Evolutionary conservation across 2,888 invertebrate genomes (phyloP).

Genomic region (Amiota mariae): DNA sequence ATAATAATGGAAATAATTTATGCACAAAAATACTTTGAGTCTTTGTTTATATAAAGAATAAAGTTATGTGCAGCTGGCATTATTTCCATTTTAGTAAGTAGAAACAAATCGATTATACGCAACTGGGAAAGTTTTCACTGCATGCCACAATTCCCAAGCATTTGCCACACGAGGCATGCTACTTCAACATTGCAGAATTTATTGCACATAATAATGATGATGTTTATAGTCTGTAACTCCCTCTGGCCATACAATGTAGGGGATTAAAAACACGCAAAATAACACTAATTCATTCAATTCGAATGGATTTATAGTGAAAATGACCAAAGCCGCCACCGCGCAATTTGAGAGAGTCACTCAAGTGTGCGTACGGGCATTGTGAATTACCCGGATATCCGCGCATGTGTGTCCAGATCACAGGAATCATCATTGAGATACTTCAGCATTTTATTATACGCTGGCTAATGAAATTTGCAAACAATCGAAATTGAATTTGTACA

Average conservation of each 20-base stretch:
- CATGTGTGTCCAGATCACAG: slow-evolving; percentile 48
- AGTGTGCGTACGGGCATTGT: slow-evolving; percentile 44
- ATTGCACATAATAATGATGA: slow-evolving; percentile 47
- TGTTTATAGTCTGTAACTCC: slow-evolving; percentile 55
- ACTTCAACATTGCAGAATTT: slow-evolving; percentile 54
- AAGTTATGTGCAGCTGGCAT: too few relatives aligned
- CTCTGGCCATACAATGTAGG: slow-evolving; percentile 54
- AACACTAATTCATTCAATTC: slow-evolving; percentile 18
- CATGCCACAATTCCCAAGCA: slow-evolving; percentile 4
- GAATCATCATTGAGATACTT: slow-evolving; percentile 8
- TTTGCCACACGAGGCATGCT: slow-evolving; percentile 54
- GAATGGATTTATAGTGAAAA: not conserved
- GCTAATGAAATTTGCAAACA: slow-evolving; percentile 62
- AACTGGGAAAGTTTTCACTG: slow-evolving; percentile 26
- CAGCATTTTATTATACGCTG: slow-evolving; percentile 7
- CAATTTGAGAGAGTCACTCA: slow-evolving; percentile 40
- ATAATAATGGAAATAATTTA: too few relatives aligned
- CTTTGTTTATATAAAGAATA: too few relatives aligned
- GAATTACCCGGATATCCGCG: slow-evolving; percentile 61
- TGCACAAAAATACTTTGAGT: too few relatives aligned
- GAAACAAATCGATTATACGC: not conserved
- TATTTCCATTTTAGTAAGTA: too few relatives aligned
- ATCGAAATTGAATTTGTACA: slow-evolving; percentile 55
- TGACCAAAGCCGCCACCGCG: not conserved
- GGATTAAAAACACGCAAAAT: slow-evolving; percentile 57